Evolutionary conservation across 2,888 invertebrate genomes (phyloP).

Genomic region (Malachius bipustulatus): DNA sequence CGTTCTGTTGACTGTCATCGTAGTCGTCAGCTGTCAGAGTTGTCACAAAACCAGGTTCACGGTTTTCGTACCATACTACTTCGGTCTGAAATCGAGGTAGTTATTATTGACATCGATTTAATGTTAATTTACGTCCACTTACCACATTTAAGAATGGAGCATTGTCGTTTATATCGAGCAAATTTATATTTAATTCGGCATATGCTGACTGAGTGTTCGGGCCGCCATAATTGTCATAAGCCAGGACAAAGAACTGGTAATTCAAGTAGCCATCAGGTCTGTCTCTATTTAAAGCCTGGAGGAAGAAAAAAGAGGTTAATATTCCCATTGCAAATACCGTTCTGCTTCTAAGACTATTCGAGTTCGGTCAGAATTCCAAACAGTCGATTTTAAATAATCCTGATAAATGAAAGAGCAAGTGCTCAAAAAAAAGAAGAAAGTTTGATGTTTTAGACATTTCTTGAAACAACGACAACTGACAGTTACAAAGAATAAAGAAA

Average conservation of each 20-base stretch:
- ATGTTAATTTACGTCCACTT: conserved; percentile 33
- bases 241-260: conserved; percentile 64
- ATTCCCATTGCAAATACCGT: too few species aligned
- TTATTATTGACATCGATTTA: background rate
- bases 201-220: conserved; percentile 51
- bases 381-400: conserved; percentile 6
- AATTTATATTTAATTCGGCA: conserved; percentile 52
- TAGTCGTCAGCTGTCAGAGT: conserved; percentile 62
- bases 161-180: conserved; percentile 88
- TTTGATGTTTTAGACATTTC: too few species aligned
- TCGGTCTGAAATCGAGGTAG: conserved; percentile 45
- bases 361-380: background rate
- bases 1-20: conserved; percentile 74
- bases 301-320: conserved; percentile 20
- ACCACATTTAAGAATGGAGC: conserved; percentile 74
- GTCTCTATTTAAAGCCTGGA: conserved; percentile 74
- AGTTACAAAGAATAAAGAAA: too few species aligned
- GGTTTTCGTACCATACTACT: conserved; percentile 76
- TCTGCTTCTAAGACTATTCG: too few species aligned
- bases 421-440: too few species aligned
- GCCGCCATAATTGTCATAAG: conserved; percentile 63
- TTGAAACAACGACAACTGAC: too few species aligned
- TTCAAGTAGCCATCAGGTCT: conserved; percentile 71
- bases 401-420: too few species aligned
- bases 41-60: conserved; percentile 52